phyloP scores from a whole-genome alignment of 2,113 vertebrate species.

The Brachyistius frenatus region DNA sequence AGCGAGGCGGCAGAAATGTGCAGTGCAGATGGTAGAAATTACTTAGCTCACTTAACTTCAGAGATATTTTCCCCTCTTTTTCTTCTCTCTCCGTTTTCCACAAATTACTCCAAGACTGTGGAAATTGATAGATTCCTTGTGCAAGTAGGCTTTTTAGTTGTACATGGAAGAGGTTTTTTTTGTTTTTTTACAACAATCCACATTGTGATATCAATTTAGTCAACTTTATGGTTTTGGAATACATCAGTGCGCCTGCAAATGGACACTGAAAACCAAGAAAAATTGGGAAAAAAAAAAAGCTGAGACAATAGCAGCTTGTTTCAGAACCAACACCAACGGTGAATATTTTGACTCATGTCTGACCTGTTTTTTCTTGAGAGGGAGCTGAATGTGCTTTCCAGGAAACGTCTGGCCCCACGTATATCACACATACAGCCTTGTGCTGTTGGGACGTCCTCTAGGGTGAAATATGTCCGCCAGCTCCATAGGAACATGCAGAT shows the following conservation, averaged over 20 bases:
- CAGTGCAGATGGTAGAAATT: conserved; percentile 84
- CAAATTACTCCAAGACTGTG: conserved; percentile 79
- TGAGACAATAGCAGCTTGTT: conserved; percentile 7
- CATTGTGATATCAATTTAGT: conserved; percentile 60
- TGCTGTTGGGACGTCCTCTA: conserved; percentile 53
- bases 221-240: conserved; percentile 45
- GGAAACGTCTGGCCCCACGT: conserved; percentile 67
- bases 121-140: conserved; percentile 77
- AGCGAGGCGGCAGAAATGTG: conserved; percentile 78
- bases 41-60: conserved; percentile 80
- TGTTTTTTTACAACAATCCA: conserved; percentile 14
- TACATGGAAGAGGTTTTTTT: conserved; percentile 45
- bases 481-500: conserved; percentile 75
- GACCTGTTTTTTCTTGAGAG: conserved; percentile 57
- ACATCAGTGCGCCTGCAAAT: conserved; percentile 33
- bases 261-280: conserved; percentile 32
- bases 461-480: conserved; percentile 73
- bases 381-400: conserved; percentile 69
- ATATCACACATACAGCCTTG: conserved; percentile 64
- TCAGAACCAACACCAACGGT: conserved; percentile 53
- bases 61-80: conserved; percentile 59
- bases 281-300: conserved; percentile 38
- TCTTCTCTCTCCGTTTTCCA: conserved; percentile 67
- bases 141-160: conserved; percentile 59
- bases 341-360: conserved; percentile 53